Conservation (phyloP, 2,888 invertebrate genomes). For the Eristalis intricaria region DNA sequence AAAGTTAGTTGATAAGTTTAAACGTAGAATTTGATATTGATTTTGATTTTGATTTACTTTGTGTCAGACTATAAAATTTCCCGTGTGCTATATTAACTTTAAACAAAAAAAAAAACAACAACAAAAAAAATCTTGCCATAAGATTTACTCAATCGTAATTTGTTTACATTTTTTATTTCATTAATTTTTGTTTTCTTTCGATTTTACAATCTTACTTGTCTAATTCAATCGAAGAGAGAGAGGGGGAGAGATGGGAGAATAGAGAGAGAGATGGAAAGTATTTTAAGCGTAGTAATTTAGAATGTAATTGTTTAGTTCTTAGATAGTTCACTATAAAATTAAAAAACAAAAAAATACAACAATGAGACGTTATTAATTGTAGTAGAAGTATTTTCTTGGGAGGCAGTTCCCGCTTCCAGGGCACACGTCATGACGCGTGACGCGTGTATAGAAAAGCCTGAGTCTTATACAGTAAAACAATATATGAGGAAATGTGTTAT, state of each 20-base stretch:
- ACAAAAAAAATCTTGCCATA: conserved; percentile 75
- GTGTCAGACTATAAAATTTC: conserved; percentile 52
- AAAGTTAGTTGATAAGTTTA: conserved; percentile 72
- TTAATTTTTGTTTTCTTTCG: neutral
- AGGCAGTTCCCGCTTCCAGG: neutral
- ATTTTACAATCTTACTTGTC: neutral
- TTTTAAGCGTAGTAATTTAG: conserved; percentile 4
- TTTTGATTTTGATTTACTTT: conserved; percentile 2
- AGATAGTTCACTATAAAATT: conserved; percentile 65
- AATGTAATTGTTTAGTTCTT: neutral
- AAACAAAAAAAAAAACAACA: conserved; percentile 31
- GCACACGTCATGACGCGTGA: neutral
- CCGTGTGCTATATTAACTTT: conserved; percentile 69
- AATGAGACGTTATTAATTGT: neutral
- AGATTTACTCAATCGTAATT: conserved; percentile 70
- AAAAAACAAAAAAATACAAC: neutral
- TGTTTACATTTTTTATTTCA: neutral
- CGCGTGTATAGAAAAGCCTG: conserved; percentile 30
- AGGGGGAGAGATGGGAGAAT: neutral
- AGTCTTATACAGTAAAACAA: conserved; percentile 42
- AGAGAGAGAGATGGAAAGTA: neutral
- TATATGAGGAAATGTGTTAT: conserved; percentile 31
- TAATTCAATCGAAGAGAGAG: neutral
- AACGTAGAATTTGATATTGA: conserved; percentile 43
- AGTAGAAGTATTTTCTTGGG: neutral